phyloP scores from a whole-genome alignment of 2,113 vertebrate species.

The Procavia capensis region DNA sequence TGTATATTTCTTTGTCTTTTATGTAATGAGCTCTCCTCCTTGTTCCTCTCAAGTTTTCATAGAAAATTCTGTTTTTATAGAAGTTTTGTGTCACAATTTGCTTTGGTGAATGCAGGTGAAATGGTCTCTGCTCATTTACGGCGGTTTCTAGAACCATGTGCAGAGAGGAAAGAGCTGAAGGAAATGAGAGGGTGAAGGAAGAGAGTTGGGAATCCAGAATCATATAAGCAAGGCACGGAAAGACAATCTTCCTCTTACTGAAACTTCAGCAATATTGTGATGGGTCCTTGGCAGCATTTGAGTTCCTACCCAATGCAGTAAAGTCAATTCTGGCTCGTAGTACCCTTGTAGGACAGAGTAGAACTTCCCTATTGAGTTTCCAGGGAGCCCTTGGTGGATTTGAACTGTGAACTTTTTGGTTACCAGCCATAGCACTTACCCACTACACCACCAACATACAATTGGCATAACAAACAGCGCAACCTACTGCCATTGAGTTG shows the following conservation, averaged over 20 bases:
- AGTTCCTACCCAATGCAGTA: too few relatives aligned
- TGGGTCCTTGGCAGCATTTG: background rate
- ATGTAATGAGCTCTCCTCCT: background rate
- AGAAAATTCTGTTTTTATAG: background rate
- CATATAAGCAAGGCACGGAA: background rate
- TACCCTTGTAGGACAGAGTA: too few relatives aligned
- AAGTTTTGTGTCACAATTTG: background rate
- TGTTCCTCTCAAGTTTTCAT: background rate
- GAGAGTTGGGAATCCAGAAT: background rate
- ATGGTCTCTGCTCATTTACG: background rate
- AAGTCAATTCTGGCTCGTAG: too few relatives aligned
- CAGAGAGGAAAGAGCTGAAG: background rate
- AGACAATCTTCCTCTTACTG: background rate
- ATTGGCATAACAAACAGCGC: too few relatives aligned
- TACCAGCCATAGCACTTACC: too few relatives aligned
- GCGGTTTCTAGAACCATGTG: background rate
- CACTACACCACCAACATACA: too few relatives aligned
- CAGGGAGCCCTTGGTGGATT: too few relatives aligned
- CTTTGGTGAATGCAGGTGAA: background rate
- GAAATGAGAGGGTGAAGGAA: background rate
- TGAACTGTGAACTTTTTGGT: too few relatives aligned
- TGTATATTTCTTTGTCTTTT: background rate
- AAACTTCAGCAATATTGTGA: background rate
- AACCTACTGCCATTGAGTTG: too few relatives aligned
- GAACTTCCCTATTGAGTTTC: too few relatives aligned